These are phyloP conservation scores for Crocodylus rhombifer DNA, from an alignment of 2,797 vertebrate species.

Conservation along the genomic window DNA sequence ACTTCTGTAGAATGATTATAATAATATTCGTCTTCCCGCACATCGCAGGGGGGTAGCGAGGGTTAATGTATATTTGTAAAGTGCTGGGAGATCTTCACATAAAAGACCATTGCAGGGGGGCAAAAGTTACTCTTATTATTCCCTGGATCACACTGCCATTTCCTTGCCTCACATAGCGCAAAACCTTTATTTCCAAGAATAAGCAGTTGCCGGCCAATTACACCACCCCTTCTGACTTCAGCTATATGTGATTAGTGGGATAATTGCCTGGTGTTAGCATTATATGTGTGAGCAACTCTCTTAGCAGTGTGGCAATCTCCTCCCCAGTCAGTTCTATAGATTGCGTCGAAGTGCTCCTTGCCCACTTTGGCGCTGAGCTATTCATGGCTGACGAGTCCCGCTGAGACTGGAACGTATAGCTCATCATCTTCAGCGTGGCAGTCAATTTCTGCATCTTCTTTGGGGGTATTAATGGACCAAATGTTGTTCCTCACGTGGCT, in stretches of 20 bases:
- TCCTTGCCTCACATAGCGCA: constrained; percentile 70
- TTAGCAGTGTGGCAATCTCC: constrained; percentile 65
- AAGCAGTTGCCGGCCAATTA: constrained; percentile 72
- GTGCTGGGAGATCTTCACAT: constrained; percentile 54
- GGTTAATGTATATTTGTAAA: constrained; percentile 72
- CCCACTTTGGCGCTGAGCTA: too few relatives aligned
- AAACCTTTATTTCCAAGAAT: constrained; percentile 67
- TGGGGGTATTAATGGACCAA: constrained; percentile 1
- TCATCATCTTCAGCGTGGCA: constrained; percentile 55
- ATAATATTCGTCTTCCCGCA: constrained; percentile 33
- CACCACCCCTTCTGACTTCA: constrained; percentile 68
- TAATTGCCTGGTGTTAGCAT: constrained; percentile 69
- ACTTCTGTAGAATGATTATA: constrained; percentile 53
- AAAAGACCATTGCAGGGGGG: constrained; percentile 58
- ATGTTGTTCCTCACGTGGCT: constrained; percentile 56
- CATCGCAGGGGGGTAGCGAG: constrained; percentile 22
- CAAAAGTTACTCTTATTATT: constrained; percentile 71
- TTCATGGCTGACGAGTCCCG: too few relatives aligned
- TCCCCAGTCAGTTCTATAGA: constrained; percentile 51
- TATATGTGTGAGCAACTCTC: constrained; percentile 53
- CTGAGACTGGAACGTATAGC: constrained; percentile 36
- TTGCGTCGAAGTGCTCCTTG: background rate
- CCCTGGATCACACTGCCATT: constrained; percentile 63
- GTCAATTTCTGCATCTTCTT: constrained; percentile 44
- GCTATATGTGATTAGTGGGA: constrained; percentile 72